Evolutionary conservation across 2,113 vertebrate species (phyloP).

Genomic region (Melanerpes formicivorus): DNA sequence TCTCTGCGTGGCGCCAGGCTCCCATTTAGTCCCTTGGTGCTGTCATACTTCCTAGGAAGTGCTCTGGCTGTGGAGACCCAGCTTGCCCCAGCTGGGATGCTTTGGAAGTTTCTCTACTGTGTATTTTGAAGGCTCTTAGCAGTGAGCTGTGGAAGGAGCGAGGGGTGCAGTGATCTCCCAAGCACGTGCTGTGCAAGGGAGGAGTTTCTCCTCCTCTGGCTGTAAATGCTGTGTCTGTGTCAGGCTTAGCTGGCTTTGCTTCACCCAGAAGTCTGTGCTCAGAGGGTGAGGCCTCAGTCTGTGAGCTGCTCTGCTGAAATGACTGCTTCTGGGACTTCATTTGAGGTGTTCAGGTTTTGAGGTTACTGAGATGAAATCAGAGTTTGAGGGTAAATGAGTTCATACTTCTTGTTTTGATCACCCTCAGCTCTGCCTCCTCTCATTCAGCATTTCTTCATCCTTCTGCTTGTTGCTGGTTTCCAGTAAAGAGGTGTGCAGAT

Average conservation of each 20-base stretch:
- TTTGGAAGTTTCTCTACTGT: neutral
- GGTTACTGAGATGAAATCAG: neutral
- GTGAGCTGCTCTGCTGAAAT: neutral
- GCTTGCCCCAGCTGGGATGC: neutral
- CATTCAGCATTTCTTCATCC: neutral
- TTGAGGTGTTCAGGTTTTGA: neutral
- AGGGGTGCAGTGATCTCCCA: neutral
- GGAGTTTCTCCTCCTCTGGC: neutral
- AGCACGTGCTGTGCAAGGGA: neutral
- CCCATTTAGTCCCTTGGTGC: accelerated
- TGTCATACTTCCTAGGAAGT: accelerated
- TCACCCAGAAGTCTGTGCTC: neutral
- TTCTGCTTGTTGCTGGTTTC: neutral
- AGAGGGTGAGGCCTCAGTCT: neutral
- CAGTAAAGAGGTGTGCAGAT: neutral
- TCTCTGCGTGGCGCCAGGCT: neutral
- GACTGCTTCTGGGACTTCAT: neutral
- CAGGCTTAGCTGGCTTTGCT: neutral
- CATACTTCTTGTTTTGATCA: neutral
- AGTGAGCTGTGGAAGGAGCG: neutral
- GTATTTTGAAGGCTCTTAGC: neutral
- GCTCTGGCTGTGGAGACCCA: accelerated
- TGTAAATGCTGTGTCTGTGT: neutral
- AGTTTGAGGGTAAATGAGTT: neutral
- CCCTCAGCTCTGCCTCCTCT: neutral